phyloP scores from a whole-genome alignment of 2,113 vertebrate species.

The Leptocoma aspasia region DNA sequence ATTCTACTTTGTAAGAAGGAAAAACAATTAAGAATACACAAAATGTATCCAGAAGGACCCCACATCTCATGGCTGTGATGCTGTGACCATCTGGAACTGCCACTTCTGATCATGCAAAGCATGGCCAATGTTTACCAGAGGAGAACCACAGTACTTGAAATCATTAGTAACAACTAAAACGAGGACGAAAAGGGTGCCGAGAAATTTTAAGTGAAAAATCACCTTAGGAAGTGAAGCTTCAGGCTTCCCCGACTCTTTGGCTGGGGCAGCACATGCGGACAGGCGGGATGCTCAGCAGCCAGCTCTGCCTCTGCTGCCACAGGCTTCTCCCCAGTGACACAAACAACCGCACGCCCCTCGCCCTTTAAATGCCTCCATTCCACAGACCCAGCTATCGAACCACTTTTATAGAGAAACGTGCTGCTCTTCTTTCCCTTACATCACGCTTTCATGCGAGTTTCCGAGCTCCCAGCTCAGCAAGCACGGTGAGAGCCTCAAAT shows the following conservation, averaged over 20 bases:
- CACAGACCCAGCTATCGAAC: background rate
- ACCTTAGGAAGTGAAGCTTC: background rate
- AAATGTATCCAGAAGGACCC: background rate
- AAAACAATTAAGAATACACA: background rate
- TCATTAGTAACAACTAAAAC: background rate
- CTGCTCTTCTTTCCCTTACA: background rate
- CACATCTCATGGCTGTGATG: background rate
- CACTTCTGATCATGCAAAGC: background rate
- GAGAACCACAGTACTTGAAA: fast-evolving
- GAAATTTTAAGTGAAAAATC: background rate
- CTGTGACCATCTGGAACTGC: background rate
- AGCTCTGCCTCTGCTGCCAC: background rate
- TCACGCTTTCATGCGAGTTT: fast-evolving
- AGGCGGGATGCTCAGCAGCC: background rate
- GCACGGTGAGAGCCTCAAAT: background rate
- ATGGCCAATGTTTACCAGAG: background rate
- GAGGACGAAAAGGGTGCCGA: background rate
- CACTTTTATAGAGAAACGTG: fast-evolving
- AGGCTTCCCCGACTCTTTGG: background rate
- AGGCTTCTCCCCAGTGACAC: background rate
- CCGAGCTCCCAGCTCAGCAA: background rate
- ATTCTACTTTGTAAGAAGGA: background rate
- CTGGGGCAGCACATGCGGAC: background rate
- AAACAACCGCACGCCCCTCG: background rate
- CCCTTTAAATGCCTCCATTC: background rate